Evolutionary conservation across 2,113 vertebrate genomes (phyloP).

Genomic region (Lamprotornis superbus): DNA sequence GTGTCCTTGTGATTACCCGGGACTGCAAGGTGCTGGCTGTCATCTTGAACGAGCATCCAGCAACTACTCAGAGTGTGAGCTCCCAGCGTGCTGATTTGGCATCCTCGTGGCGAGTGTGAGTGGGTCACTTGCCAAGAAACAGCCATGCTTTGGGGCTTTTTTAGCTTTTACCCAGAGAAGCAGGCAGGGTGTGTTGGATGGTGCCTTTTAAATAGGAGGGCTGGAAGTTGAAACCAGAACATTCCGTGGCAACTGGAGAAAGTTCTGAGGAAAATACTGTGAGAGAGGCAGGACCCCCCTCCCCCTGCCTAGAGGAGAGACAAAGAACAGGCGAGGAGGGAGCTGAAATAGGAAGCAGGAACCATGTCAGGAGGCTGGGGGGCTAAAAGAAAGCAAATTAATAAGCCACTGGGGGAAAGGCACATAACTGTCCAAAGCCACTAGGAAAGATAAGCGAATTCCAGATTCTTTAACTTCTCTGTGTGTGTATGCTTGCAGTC

Average conservation of each 20-base stretch:
- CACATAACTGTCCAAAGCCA: not conserved
- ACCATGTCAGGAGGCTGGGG: slow-evolving; percentile 40
- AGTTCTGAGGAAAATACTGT: slow-evolving; percentile 41
- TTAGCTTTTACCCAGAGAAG: not conserved
- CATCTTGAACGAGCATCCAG: not conserved
- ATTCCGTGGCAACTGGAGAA: slow-evolving; percentile 45
- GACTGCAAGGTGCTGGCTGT: not conserved
- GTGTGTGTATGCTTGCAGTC: not conserved
- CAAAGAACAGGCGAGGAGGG: slow-evolving; percentile 63
- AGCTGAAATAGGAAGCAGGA: slow-evolving; percentile 64
- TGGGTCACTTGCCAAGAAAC: not conserved
- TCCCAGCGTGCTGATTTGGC: not conserved
- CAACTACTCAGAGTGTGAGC: fast-evolving
- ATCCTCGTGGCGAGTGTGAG: not conserved
- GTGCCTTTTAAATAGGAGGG: not conserved
- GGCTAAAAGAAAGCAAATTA: slow-evolving; percentile 54
- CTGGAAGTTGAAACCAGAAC: slow-evolving; percentile 46
- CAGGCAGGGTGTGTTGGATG: not conserved
- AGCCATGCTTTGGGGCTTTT: not conserved
- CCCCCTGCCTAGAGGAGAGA: slow-evolving; percentile 38
- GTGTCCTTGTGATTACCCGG: not conserved
- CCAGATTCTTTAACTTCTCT: not conserved
- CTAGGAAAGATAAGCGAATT: slow-evolving; percentile 29
- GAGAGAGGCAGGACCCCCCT: slow-evolving; percentile 6
- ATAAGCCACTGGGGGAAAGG: slow-evolving; percentile 34